These are phyloP conservation scores for Pungitius pungitius DNA, from an alignment of 2,113 vertebrate genomes.

Conservation along the genomic window DNA sequence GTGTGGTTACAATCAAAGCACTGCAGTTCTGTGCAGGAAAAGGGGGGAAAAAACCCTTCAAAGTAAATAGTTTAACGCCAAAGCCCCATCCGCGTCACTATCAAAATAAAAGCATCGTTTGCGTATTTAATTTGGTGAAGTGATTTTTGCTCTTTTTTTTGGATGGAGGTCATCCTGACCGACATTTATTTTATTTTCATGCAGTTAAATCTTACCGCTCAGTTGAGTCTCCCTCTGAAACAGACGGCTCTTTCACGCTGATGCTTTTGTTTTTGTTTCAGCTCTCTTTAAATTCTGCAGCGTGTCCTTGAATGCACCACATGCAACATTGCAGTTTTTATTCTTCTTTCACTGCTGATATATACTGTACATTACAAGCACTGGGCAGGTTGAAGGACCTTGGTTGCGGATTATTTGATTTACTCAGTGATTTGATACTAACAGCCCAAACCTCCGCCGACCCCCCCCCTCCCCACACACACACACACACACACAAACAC, in stretches of 20 bases:
- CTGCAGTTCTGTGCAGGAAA: conserved; percentile 5
- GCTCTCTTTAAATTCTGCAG: conserved; percentile 30
- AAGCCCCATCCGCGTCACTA: not conserved
- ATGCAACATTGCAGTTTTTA: conserved; percentile 45
- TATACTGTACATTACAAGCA: not conserved
- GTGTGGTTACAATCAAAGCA: conserved; percentile 7
- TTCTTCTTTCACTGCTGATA: not conserved
- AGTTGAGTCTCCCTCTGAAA: conserved; percentile 58
- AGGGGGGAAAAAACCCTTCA: not conserved
- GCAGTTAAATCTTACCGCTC: not conserved
- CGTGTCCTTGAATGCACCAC: conserved; percentile 13
- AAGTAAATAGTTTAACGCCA: not conserved
- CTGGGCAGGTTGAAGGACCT: conserved; percentile 1
- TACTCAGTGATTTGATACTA: not conserved
- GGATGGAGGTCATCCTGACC: not conserved
- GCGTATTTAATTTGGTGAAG: not conserved
- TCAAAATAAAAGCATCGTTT: not conserved
- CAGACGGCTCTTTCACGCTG: conserved; percentile 48
- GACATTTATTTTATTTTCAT: not conserved
- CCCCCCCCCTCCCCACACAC: not conserved
- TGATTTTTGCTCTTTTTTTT: not conserved
- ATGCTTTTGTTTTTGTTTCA: conserved; percentile 32
- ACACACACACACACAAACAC: not conserved
- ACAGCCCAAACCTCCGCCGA: not conserved
- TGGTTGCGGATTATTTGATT: conserved; percentile 13